Evolutionary conservation across 2,888 invertebrate genomes (phyloP), one percentile per base, ranked within the genome.

Genomic region (Macropis europaea): DNA sequence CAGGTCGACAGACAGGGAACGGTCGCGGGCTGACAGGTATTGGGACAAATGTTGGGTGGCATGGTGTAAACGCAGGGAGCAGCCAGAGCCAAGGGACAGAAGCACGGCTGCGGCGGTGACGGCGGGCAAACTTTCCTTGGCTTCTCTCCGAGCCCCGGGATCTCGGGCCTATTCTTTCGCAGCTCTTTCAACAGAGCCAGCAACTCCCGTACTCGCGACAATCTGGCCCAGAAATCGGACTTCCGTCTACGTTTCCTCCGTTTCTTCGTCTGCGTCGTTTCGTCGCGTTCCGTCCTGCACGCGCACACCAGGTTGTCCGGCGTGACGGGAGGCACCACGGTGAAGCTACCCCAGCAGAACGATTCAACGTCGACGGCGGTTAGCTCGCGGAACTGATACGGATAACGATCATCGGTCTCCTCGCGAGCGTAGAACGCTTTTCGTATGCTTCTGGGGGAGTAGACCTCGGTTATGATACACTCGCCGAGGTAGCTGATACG

Each of bases 401-500:
- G 82, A 57, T 75, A 53, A 13, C 9, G 40, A 28, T 82, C 66
- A 56, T 82, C 85, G n/a, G 67, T 76, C 17, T 87, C 86, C 42
- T 85, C 86, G 22, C 83, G 82, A 0, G 73, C 84, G 50, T 82
- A 84, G 48, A 88, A 88, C 24, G 73, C 67, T 3, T 34, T 43
- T 2, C 40, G 28, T 17, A 40, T 38, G 36, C 50, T 63, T 19
- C 36, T 15, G 0, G 77, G 73, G 3, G 28, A 40, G 17, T 84
- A 78, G 34, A 88, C 78, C 61, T 89, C 87, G 5, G 88, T 88
- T 40, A 84, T 78, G 19, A 89, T 69, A 36, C 84, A 82, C 34
- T 81, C 81, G 5, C 88, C 87, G 32, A 89, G 74, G 36, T 86
- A 82, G 48, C 84, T 89, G 43, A 89, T 61, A 0, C 89, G 84